Conservation (phyloP, 2,888 invertebrate genomes). For the Rosalia funebris region DNA sequence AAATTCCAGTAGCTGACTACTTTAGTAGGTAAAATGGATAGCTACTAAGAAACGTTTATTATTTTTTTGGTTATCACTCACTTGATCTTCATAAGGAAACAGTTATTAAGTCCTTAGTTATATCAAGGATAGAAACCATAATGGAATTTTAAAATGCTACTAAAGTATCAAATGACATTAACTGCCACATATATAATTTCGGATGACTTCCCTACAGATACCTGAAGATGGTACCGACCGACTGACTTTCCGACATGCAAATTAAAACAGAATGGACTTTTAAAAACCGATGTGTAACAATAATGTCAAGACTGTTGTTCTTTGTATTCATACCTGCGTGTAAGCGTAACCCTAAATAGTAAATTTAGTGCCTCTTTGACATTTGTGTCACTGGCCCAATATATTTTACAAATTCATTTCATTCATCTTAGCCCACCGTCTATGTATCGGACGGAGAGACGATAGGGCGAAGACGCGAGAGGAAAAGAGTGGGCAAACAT, state of each 20-base stretch:
- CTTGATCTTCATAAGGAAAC: no score
- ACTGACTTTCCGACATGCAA: conserved; percentile 44
- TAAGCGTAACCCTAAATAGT: conserved; percentile 43
- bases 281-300: conserved; percentile 56
- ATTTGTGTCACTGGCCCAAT: conserved; percentile 37
- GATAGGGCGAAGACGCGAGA: conserved; percentile 10
- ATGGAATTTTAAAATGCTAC: no score
- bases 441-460: conserved; percentile 15
- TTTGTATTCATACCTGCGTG: conserved; percentile 34
- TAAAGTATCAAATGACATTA: no score
- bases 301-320: conserved; percentile 52
- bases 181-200: no score
- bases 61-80: no score
- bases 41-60: no score
- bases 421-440: conserved; percentile 19
- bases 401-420: conserved; percentile 35
- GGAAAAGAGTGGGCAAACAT: conserved; percentile 43
- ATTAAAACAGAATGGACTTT: conserved; percentile 41
- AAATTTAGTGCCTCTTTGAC: conserved; percentile 45
- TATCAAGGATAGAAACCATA: no score
- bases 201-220: conserved; percentile 13
- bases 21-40: no score
- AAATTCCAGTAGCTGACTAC: no score
- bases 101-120: no score
- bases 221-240: conserved; percentile 24